Evolutionary conservation across 2,113 vertebrate species (phyloP), one percentile per base, ranked within the genome.

Genomic region (Ciconia stormi): DNA sequence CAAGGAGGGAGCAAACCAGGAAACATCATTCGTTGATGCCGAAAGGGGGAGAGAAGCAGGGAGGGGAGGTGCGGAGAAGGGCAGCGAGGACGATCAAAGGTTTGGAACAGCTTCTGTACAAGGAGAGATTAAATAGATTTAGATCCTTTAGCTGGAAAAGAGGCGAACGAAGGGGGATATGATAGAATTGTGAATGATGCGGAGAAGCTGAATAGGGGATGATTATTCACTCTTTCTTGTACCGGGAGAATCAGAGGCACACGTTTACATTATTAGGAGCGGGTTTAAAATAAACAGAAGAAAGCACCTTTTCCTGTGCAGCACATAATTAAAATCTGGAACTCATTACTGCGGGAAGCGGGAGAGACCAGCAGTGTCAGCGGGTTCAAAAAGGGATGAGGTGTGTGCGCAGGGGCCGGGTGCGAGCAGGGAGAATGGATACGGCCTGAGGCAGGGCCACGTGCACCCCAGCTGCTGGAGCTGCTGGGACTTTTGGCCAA

Each of bases 51-150:
- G 87, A 55, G 73, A 11, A 56, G n/a, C 84, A 79, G 91, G 26
- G 49, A 89, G 76, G 17, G 66, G 40, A 91, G 67, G 34, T 66
- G 56, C 26, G 29, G 90, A 71, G 82, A 88, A 94, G 95, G 90
- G 58, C 87, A 85, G 58, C 0, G 5, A 85, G 62, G 49, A 91
- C 27, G 74, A 96, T 96, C 96, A 96, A 95, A 95, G 96, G 90
- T 91, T 88, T 95, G 81, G 82, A 95, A 83, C 73, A 85, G 78
- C 82, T 85, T 91, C 90, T 91, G 52, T 95, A 73, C 91, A 69
- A 85, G 78, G 85, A 79, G 93, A 96, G 96, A 94, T 97, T 96
- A 96, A 96, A 94, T 87, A 94, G 95, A 90, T 96, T 94, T 80
- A 93, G 84, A 72, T 90, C 92, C 66, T 97, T 95, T 96, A 82